Evolutionary conservation across 2,888 invertebrate genomes (phyloP).

Genomic region (Acrocera orbiculus): DNA sequence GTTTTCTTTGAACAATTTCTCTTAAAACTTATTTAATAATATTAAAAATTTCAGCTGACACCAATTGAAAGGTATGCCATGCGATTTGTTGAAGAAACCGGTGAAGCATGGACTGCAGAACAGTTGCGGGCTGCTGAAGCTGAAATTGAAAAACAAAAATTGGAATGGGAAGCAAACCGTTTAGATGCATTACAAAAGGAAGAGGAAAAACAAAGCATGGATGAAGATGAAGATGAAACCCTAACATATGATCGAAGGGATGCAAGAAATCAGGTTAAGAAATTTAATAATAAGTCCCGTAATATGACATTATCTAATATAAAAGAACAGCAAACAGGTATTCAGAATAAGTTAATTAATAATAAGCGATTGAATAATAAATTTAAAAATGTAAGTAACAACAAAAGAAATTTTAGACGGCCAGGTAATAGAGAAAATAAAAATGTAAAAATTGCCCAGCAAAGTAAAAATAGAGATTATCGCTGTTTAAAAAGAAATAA

Average conservation of each 20-base stretch:
- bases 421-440: background rate
- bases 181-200: constrained; percentile 51
- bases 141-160: constrained; percentile 68
- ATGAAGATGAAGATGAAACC: constrained; percentile 41
- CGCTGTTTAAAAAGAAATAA: background rate
- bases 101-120: constrained; percentile 61
- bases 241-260: constrained; percentile 63
- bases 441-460: background rate
- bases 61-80: constrained; percentile 93
- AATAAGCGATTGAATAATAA: too few relatives aligned
- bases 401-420: too few relatives aligned
- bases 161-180: constrained; percentile 75
- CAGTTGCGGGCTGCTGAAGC: constrained; percentile 77
- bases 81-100: constrained; percentile 74
- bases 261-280: constrained; percentile 68
- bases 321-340: constrained; percentile 1
- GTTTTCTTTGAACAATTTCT: too few relatives aligned
- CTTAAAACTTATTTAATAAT: too few relatives aligned
- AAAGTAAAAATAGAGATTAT: too few relatives aligned
- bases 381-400: too few relatives aligned
- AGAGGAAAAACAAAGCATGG: constrained; percentile 41
- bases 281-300: constrained; percentile 34
- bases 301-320: constrained; percentile 4
- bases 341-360: background rate
- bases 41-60: constrained; percentile 55